phyloP scores from a whole-genome alignment of 2,113 vertebrate genomes.

The Hippocampus barbouri region DNA sequence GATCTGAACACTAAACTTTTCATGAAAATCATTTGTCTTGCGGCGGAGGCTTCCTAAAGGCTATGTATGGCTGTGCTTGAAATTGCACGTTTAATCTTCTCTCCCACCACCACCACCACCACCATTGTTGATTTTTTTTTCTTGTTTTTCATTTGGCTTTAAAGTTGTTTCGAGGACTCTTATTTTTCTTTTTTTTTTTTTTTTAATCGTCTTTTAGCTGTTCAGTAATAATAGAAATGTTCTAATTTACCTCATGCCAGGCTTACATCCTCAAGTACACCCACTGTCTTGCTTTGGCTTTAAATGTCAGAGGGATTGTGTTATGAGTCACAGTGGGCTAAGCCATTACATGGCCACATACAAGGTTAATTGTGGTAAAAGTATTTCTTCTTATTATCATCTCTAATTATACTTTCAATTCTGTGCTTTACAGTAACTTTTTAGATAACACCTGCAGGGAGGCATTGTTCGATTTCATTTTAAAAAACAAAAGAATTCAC shows the following conservation, averaged over 20 bases:
- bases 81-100: constrained; percentile 56
- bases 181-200: constrained; percentile 31
- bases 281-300: constrained; percentile 67
- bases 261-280: constrained; percentile 67
- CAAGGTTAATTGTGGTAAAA: constrained; percentile 76
- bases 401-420: constrained; percentile 70
- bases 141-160: constrained; percentile 31
- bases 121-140: constrained; percentile 16
- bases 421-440: constrained; percentile 69
- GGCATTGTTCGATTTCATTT: constrained; percentile 53
- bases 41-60: constrained; percentile 38
- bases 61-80: constrained; percentile 38
- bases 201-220: constrained; percentile 51
- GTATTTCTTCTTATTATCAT: constrained; percentile 68
- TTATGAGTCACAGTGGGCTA: constrained; percentile 76
- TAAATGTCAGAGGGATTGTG: constrained; percentile 75
- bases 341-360: constrained; percentile 77
- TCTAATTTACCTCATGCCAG: constrained; percentile 73
- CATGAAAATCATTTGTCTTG: constrained; percentile 50
- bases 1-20: constrained; percentile 38
- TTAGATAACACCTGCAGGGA: constrained; percentile 61
- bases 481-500: constrained; percentile 48
- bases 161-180: constrained; percentile 54
- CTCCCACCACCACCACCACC: constrained; percentile 25
- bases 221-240: constrained; percentile 71